A percentile compares a stretch with the other conserved stretches of the same genome.
Evolutionary conservation across 1,140 invertebrate genomes (phyloP).

Genomic region (Drosophila nasuta): DNA sequence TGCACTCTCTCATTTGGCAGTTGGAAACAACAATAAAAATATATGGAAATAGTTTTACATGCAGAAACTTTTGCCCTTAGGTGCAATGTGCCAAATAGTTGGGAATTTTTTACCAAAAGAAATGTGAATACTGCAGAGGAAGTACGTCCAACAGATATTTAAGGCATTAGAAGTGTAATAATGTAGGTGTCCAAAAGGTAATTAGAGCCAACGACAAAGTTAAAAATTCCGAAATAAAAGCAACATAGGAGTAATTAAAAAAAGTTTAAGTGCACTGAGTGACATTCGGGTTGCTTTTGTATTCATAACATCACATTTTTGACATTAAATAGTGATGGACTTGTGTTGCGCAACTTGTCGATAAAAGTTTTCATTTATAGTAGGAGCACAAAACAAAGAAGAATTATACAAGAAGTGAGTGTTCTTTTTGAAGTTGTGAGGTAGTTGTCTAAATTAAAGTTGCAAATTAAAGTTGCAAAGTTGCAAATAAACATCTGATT

Average conservation of each 20-base stretch:
- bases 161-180: slow-evolving; percentile 1
- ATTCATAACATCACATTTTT: neutral
- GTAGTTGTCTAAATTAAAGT: too few relatives aligned
- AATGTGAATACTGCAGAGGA: slow-evolving; percentile 1
- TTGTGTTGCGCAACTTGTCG: neutral
- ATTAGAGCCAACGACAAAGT: slow-evolving; percentile 15
- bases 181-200: slow-evolving; percentile 18
- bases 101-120: slow-evolving; percentile 5
- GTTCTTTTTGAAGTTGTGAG: too few relatives aligned
- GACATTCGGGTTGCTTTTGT: neutral
- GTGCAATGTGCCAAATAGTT: slow-evolving; percentile 34
- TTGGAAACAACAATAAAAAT: slow-evolving; percentile 28
- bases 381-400: neutral
- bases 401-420: neutral
- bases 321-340: slow-evolving; percentile 3
- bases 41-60: slow-evolving; percentile 40
- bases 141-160: neutral
- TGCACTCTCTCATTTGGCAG: slow-evolving; percentile 6
- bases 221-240: neutral
- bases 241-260: slow-evolving; percentile 8
- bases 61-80: slow-evolving; percentile 26
- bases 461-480: too few relatives aligned
- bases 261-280: neutral
- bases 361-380: neutral
- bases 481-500: too few relatives aligned